Base-by-base conservation (phyloP, 2,888 invertebrate species). In the Scaptomyza parva region DNA sequence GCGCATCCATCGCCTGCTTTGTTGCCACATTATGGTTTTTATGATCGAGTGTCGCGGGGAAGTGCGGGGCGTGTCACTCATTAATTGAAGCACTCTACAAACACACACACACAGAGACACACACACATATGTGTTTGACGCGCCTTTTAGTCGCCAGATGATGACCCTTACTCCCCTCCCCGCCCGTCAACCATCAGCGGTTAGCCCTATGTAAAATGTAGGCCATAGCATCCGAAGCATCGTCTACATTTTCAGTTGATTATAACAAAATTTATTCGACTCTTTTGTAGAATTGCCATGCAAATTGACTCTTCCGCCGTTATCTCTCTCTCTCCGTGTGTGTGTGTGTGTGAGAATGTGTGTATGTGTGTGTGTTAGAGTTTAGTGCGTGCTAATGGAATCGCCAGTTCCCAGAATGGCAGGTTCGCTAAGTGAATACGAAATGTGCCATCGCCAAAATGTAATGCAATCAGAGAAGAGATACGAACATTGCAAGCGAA, bases 351-450 rank as follows among this genome's bases (percentile, higher is more conserved):
- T 14, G 41, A 18, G 37, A 37, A 61, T 54, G 61, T 73, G 61
- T 67, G 14, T 33, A n/a, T 14, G n/a, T n/a, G 33, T n/a, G 48
- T 44, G 58, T 47, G 39, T 59, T 76, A 40, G 61, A 53, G 76
- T 53, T 76, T 66, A 78, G 73, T 78, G 77, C 64, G 73, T 78
- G 80, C 73, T 66, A 78, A 79, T 83, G 78, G 83, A 64, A 69
- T 68, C 67, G 61, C 22, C n/a, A 40, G 52, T 6, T 17, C 17
- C 30, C 30, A 41, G n/a, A 55, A 68, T 68, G 73, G 47, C 57
- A 39, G 54, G 26, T 39, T 33, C 69, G 69, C 54, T 50, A 59
- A 59, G 60, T 75, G 70, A 54, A 61, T 75, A 57, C 63, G 39
- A 47, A 70, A 65, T 65, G 43, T 43, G 48, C 33, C 37, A 24